These are phyloP conservation scores for Acromyrmex charruanus DNA, from an alignment of 1,140 invertebrate species.

Conservation along the genomic window DNA sequence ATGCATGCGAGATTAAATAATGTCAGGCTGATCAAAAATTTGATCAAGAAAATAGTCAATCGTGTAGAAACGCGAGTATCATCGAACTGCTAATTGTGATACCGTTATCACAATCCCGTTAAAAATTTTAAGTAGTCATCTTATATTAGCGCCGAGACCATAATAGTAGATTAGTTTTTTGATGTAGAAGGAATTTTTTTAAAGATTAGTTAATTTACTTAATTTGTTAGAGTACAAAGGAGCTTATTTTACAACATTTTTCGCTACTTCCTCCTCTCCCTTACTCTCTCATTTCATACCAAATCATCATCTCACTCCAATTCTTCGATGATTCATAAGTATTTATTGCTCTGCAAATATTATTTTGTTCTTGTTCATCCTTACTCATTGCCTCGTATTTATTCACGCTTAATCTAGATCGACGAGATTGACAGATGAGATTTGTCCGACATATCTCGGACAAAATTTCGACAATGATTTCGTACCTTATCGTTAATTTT, in stretches of 20 bases:
- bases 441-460: background rate
- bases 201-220: background rate
- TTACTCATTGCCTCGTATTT: conserved; percentile 35
- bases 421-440: conserved; percentile 4
- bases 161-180: background rate
- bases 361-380: background rate
- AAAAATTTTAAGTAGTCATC: background rate
- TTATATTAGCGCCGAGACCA: background rate
- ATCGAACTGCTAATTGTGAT: background rate
- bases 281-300: background rate
- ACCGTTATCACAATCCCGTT: conserved; percentile 2
- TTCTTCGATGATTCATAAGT: background rate
- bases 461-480: background rate
- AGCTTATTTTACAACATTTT: background rate
- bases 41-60: background rate
- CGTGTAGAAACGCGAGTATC: background rate
- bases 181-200: background rate
- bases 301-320: background rate
- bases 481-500: background rate
- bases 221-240: conserved; percentile 50
- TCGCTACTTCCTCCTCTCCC: background rate
- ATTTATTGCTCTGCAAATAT: conserved; percentile 45
- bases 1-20: background rate
- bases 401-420: conserved; percentile 59
- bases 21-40: background rate